Evolutionary conservation across 2,113 vertebrate genomes (phyloP), one percentile per base, ranked within the genome.

Genomic region (Muntiacus muntjak): DNA sequence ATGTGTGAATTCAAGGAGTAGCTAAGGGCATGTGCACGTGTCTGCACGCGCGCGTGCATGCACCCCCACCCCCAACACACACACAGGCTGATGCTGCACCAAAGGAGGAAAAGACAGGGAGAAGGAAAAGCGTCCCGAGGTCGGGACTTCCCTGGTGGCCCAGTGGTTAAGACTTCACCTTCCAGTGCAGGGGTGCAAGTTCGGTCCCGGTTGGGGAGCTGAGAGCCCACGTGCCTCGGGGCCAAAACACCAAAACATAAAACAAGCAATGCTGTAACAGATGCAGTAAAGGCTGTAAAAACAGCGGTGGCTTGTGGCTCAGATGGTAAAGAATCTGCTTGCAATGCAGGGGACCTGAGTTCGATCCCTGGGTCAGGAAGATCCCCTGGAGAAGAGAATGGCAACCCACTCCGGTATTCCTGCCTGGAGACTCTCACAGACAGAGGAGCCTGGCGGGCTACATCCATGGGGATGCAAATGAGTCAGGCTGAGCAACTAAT

Each of bases 1-100:
- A 40, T 28, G 1, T 15, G 33, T 67, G 58, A 58, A 26, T 26
- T 28, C 4, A 28, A 12, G 57, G 5, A 21, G 58, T n/a, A 58
- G 58, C 43, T 21, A 45, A 47, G 33, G 43, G 28, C 45, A 3
- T 0, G 0, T 7, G 17, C 45, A 54, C 4, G 12, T 1, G 12
- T 50, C 47, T 3, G 47, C 2, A 4, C 4, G 4, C 50, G 15
- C 40, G 33, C 7, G 17, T 16, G 2, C 54, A 21, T 1, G 19
- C 54, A 21, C 47, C 12, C 2, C 12, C 47, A 1, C 12, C 12
- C 12, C 1, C 12, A 6, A 71, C 62, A 67, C 60, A 33, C 60
- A 16, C 14, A 21, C 6, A 74, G 33, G 57, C 67, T 58, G 50
- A 45, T 5, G 40, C 17, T 71, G 7, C 25, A 23, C 14, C n/a